Evolutionary conservation across 1,140 invertebrate genomes (phyloP).

Genomic region (Halesus radiatus): DNA sequence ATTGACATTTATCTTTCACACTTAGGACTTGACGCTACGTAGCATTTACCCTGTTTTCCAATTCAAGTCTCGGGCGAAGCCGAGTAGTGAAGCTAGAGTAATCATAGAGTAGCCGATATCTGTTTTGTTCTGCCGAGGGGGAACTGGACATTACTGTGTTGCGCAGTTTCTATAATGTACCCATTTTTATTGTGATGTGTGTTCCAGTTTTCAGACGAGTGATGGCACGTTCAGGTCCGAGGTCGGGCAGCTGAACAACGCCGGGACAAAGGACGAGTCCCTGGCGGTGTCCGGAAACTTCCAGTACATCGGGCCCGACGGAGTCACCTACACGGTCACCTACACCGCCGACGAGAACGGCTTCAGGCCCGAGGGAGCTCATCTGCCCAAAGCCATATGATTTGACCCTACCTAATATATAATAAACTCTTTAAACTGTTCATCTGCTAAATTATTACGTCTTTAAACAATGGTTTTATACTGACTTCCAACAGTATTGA

Average conservation of each 20-base stretch:
- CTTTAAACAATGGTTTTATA: no score
- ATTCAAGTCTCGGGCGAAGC: no score
- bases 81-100: no score
- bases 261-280: constrained; percentile 73
- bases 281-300: constrained; percentile 73
- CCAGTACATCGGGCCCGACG: constrained; percentile 76
- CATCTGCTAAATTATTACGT: no score
- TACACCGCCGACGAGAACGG: constrained; percentile 71
- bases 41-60: no score
- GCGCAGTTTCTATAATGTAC: neutral
- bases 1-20: no score
- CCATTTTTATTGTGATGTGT: neutral
- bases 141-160: neutral
- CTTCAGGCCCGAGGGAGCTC: constrained; percentile 76
- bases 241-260: constrained; percentile 70
- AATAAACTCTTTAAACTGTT: no score
- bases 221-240: constrained; percentile 74
- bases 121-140: no score
- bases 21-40: no score
- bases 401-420: no score
- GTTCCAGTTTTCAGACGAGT: constrained; percentile 67
- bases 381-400: constrained; percentile 67
- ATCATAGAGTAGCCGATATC: no score
- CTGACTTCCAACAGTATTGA: no score
- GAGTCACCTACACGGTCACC: constrained; percentile 76